These are phyloP conservation scores for Drosophila nr. medialis DNA, from an alignment of 2,888 invertebrate genomes.

Conservation along the genomic window DNA sequence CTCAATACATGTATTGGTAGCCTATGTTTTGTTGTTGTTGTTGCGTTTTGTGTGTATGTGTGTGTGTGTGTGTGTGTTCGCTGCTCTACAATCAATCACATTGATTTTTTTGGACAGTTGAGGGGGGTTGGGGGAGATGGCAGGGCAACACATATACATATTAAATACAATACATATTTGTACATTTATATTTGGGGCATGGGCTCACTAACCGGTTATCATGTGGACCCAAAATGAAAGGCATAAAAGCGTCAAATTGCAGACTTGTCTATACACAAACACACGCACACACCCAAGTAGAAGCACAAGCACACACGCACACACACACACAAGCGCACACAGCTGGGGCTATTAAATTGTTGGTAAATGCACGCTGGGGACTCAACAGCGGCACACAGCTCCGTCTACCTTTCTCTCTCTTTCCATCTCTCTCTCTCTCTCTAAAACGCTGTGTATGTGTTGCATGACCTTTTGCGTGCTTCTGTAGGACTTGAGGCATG, in stretches of 20 bases:
- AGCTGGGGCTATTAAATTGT: constrained; percentile 44
- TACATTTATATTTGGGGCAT: constrained; percentile 1
- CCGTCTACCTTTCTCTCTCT: neutral
- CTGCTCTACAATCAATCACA: constrained; percentile 57
- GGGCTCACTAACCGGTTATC: constrained; percentile 45
- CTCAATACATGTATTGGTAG: too few species aligned
- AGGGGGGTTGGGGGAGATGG: neutral
- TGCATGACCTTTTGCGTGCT: constrained; percentile 63
- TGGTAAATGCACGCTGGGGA: constrained; percentile 73
- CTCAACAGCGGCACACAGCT: constrained; percentile 19
- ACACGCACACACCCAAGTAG: neutral
- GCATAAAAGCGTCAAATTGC: constrained; percentile 41
- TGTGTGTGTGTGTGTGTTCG: neutral
- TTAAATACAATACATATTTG: neutral
- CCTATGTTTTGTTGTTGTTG: neutral
- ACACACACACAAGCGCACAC: neutral
- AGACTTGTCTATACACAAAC: constrained; percentile 32
- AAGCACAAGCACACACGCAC: neutral
- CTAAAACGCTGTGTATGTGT: neutral
- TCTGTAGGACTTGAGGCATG: constrained; percentile 77
- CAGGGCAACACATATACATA: neutral
- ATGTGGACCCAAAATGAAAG: constrained; percentile 46
- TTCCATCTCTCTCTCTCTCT: neutral
- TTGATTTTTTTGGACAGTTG: neutral
- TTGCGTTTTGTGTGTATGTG: neutral